Conservation (phyloP, 92 coral and sea anemone genomes). For the Porites lobata region DNA sequence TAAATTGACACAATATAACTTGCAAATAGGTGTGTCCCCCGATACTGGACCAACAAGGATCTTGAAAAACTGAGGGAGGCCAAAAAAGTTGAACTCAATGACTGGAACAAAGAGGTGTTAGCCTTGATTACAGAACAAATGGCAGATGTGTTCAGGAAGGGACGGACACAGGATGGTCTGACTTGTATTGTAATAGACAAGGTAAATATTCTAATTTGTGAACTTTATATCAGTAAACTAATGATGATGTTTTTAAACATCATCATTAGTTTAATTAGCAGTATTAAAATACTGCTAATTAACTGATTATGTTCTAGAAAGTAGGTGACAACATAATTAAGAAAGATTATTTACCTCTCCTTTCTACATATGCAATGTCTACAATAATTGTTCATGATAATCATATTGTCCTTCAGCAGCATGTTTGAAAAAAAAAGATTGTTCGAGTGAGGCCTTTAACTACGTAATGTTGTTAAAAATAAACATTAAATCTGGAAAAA, state of each 20-base stretch:
- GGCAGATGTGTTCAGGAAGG: constrained; percentile 77
- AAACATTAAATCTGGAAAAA: no score
- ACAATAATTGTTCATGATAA: no score
- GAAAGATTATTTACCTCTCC: no score
- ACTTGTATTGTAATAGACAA: constrained; percentile 86
- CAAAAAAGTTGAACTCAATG: constrained; percentile 92
- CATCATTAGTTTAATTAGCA: no score
- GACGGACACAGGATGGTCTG: constrained; percentile 85
- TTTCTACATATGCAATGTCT: no score
- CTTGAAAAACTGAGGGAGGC: constrained; percentile 81
- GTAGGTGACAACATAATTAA: no score
- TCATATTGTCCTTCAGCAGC: no score
- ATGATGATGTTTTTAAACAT: background rate
- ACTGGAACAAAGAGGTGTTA: constrained; percentile 83
- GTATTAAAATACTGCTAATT: background rate
- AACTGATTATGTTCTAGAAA: no score
- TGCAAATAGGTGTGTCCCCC: constrained; percentile 87
- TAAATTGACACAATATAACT: no score
- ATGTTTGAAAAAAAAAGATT: no score
- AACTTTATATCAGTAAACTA: background rate
- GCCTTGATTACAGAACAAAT: constrained; percentile 66
- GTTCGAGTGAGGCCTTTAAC: no score
- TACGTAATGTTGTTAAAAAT: no score
- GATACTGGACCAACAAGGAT: constrained; percentile 91
- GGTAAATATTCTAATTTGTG: constrained; percentile 51